phyloP scores from a whole-genome alignment of 2,113 vertebrate genomes.

The Eulemur rufifrons region DNA sequence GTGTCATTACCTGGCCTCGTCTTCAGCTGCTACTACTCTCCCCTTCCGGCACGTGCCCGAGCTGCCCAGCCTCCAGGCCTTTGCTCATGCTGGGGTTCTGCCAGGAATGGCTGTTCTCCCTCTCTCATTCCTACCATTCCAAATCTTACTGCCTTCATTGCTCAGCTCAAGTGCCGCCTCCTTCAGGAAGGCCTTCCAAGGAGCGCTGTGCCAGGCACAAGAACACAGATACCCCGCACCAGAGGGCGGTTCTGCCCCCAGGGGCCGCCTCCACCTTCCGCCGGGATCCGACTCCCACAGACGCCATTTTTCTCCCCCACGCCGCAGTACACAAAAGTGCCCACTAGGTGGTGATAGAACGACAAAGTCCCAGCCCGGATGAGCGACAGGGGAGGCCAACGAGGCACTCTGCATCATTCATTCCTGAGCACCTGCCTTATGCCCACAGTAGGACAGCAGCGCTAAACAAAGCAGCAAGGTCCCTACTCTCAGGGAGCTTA shows the following conservation, averaged over 20 bases:
- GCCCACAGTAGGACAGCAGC: too few species aligned
- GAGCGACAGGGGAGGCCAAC: background rate
- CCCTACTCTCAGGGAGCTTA: background rate
- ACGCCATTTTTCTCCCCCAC: background rate
- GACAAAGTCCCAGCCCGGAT: background rate
- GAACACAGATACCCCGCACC: background rate
- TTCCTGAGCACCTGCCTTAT: background rate
- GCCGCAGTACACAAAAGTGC: conserved; percentile 43
- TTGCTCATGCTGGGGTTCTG: background rate
- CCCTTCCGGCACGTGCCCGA: background rate
- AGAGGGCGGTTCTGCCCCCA: background rate
- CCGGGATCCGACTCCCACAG: background rate
- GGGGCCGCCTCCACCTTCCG: background rate
- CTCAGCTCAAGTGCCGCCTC: background rate
- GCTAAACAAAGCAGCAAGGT: background rate
- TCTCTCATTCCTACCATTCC: background rate
- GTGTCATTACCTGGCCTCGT: background rate
- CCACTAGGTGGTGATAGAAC: conserved; percentile 73
- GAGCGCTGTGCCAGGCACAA: background rate
- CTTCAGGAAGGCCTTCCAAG: background rate
- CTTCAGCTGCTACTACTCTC: background rate
- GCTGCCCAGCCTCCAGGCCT: background rate
- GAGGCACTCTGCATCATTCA: background rate
- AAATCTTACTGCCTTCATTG: background rate
- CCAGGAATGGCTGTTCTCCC: background rate